Evolutionary conservation across 2,888 invertebrate species (phyloP).

Genomic region (Idaea aversata): DNA sequence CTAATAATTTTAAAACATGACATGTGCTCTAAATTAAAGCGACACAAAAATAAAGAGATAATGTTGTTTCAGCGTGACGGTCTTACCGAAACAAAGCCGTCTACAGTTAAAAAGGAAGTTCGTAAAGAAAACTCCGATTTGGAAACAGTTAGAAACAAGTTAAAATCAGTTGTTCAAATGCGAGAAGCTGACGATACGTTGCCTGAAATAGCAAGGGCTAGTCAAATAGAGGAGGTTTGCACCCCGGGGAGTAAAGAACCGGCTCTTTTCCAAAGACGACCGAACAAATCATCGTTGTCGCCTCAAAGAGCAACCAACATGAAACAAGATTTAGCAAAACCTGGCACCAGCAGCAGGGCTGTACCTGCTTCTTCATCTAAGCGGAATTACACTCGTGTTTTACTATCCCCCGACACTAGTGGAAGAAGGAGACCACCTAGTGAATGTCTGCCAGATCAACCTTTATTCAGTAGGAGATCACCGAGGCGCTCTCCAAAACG

Average conservation of each 20-base stretch:
- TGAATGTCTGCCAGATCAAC: conserved; percentile 36
- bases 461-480: conserved; percentile 55
- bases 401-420: conserved; percentile 60
- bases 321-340: neutral
- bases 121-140: conserved; percentile 45
- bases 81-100: conserved; percentile 32
- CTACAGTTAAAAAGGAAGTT: conserved; percentile 28
- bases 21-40: neutral
- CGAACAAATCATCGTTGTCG: conserved; percentile 43
- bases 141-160: conserved; percentile 56
- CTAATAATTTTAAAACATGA: neutral
- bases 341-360: conserved; percentile 18
- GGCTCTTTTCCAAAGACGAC: conserved; percentile 67
- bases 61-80: conserved; percentile 54
- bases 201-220: conserved; percentile 63
- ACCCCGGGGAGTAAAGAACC: conserved; percentile 67
- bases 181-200: conserved; percentile 50
- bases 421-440: conserved; percentile 36
- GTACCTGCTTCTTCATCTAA: conserved; percentile 20
- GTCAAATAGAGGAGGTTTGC: conserved; percentile 53
- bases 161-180: conserved; percentile 51
- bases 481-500: conserved; percentile 48
- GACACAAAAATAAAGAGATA: conserved; percentile 9
- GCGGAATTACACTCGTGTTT: conserved; percentile 62
- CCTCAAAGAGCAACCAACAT: conserved; percentile 24